Base-by-base conservation (phyloP, 1,140 invertebrate genomes). In the Drosophila repleta region DNA sequence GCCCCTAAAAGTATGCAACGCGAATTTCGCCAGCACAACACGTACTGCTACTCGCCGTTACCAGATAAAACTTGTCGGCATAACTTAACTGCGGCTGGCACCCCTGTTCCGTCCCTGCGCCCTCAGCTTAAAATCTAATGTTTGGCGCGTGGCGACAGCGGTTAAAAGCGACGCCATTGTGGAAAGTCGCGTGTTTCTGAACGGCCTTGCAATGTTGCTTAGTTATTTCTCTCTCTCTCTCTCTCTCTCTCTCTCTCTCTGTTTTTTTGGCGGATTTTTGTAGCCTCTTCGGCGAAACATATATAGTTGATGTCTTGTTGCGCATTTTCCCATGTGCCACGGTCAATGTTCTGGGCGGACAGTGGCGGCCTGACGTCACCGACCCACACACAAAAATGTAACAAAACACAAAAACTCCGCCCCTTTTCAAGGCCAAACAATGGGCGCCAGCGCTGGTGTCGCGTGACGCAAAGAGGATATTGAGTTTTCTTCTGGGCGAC, bases 381-480 rank as follows among this genome's bases (percentile, higher is more conserved):
- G 57, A 46, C 24, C 18, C 37, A 53, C 57, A 18, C 24, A 48
- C 13, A 26, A 5, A 3, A 5, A 3, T 8, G 39, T 17, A 43
- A 15, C 39, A 8, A 43, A 15, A 43, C 15, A 43, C 0, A 32
- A 5, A 6, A 18, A 77, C 81, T 70, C 20, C 57, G 49, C 48
- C 76, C 46, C 48, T 37, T 24, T 35, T 74, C 81, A 87, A 85
- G 81, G 81, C 81, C 81, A 85, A 85, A 81, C 82, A 87, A 65
- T 48, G 62, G 63, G 69, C 65, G 63, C 64, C 68, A 68, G 32
- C 49, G 32, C 65, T 70, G 64, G 75, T 81, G 78, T 85, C 82
- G 82, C 82, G 81, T 85, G 81, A 85, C 81, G 80, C 77, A 84
- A 71, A 81, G 18, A 77, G 77, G 69, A 77, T 85, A 84, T 81